Percentiles rank a stretch among this genome's conserved stretches.
Evolutionary conservation across 2,888 invertebrate species (phyloP).

Genomic region (Drosophila paramelanica): DNA sequence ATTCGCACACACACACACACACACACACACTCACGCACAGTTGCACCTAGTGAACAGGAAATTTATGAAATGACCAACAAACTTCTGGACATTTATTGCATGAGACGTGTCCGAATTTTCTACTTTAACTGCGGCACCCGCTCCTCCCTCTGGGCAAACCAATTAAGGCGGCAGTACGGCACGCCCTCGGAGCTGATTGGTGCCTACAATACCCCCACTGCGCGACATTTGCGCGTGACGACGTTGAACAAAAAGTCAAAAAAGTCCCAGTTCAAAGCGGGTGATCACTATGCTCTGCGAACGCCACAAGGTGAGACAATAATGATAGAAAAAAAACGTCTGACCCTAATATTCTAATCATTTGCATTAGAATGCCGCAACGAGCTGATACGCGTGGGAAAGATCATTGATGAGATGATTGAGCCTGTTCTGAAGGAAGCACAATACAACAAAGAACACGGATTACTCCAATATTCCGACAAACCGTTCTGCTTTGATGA

Average conservation of each 20-base stretch:
- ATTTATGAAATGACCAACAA: conserved; percentile 81
- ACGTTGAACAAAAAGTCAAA: conserved; percentile 56
- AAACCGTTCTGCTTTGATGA: conserved; percentile 23
- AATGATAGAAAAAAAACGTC: neutral
- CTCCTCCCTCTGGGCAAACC: conserved; percentile 80
- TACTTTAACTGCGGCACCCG: conserved; percentile 79
- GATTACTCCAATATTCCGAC: neutral
- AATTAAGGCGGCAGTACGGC: conserved; percentile 72
- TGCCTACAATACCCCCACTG: conserved; percentile 70
- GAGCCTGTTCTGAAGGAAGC: conserved; percentile 72
- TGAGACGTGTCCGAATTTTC: conserved; percentile 80
- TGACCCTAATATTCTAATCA: neutral
- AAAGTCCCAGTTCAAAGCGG: conserved; percentile 68
- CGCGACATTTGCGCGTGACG: conserved; percentile 71
- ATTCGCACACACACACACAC: neutral
- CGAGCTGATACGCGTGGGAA: conserved; percentile 82
- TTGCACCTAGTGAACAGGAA: conserved; percentile 78
- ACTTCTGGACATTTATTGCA: conserved; percentile 80
- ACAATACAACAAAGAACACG: conserved; percentile 46
- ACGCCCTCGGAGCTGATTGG: conserved; percentile 82
- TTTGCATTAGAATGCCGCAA: conserved; percentile 76
- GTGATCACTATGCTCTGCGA: conserved; percentile 82
- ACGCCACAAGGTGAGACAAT: conserved; percentile 77
- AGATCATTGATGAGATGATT: conserved; percentile 83
- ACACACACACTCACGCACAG: conserved; percentile 50